Base-by-base conservation (phyloP, 2,797 vertebrate species). In the Lophius americanus region DNA sequence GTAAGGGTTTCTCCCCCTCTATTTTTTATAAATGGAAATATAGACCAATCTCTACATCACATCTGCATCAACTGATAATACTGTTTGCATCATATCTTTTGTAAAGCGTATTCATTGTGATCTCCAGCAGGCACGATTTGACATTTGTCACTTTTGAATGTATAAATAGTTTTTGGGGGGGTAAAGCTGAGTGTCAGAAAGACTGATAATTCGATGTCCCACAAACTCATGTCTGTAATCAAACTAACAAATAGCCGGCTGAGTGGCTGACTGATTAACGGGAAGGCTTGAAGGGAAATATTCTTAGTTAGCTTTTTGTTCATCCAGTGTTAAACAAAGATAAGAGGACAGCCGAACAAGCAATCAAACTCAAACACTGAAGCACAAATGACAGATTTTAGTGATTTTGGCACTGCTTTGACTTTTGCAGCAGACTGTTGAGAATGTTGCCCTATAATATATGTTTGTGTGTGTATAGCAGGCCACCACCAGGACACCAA, bases 401-500 rank as follows among this genome's bases (percentile, higher is more conserved):
- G 62, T 71, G 49, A 70, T 50, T 69, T 39, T 71, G 48, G 64
- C 62, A 46, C 35, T 50, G 54, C 7, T 58, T 68, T 70, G 33
- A 2, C 36, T 60, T 33, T 4, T 43, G 52, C 14, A 32, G 59
- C 60, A 33, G 36, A 42, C 51, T 49, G 11, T 11, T 60, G 35
- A 75, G 64, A 4, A n/a, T 58, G 79, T 44, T 51, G 5, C 9
- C 37, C 44, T 37, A 1, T 7, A 6, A 44, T 61, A 0, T 62
- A 33, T 54, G 9, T 52, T 35, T 61, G 37, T 61, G 36, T 64
- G 38, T 23, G 23, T 70, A 32, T 60, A 98, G 97, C 96, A 64
- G 97, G 97, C 39, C 94, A 95, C 71, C 95, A 96, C 75, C 96
- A 97, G 79, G 95, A 97, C 89, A 93, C 96, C 76, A 98, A 96